Evolutionary conservation across 2,113 vertebrate genomes (phyloP).

Genomic region (Manacus vitellinus): DNA sequence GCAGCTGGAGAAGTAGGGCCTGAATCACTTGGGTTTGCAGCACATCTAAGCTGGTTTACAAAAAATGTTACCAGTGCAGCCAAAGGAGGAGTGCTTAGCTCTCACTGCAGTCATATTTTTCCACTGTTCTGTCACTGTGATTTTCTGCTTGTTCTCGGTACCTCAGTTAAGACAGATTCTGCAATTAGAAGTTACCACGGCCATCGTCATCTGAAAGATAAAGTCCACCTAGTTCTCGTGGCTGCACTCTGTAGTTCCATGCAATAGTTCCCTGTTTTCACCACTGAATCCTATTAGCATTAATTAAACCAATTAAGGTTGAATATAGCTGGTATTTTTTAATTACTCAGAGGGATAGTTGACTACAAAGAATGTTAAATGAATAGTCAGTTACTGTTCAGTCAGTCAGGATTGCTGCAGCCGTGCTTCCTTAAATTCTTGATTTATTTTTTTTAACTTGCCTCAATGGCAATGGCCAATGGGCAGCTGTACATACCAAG

Average conservation of each 20-base stretch:
- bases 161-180: not conserved
- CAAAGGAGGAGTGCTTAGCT: not conserved
- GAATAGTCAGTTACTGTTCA: not conserved
- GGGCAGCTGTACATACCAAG: not conserved
- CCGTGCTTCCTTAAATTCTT: not conserved
- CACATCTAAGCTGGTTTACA: not conserved
- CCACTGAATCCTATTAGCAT: not conserved
- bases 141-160: not conserved
- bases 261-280: not conserved
- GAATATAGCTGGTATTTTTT: not conserved
- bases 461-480: not conserved
- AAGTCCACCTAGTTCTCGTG: not conserved
- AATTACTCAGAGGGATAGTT: not conserved
- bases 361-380: not conserved
- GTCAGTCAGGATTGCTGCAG: not conserved
- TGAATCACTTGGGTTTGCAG: not conserved
- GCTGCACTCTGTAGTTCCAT: not conserved
- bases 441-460: not conserved
- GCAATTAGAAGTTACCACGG: not conserved
- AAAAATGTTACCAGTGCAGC: not conserved
- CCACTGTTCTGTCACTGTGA: not conserved
- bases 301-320: not conserved
- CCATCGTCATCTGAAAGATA: not conserved
- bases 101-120: not conserved
- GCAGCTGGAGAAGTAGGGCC: conserved; percentile 89